phyloP scores from a whole-genome alignment of 2,797 vertebrate species.

The Microctenopoma stevenorrisi region DNA sequence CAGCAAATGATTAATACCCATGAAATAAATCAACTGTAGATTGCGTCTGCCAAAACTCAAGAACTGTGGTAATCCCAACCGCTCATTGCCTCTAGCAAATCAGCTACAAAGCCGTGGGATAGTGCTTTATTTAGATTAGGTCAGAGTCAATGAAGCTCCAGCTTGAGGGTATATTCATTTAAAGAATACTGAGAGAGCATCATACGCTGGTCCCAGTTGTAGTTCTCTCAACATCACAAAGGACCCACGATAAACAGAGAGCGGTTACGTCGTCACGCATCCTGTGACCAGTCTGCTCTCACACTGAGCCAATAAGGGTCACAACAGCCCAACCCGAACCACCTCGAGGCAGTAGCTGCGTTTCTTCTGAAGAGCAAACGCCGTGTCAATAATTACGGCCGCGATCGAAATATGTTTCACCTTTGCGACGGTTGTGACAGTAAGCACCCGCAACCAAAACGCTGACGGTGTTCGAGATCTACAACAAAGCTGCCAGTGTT shows the following conservation, averaged over 20 bases:
- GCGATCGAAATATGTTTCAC: conserved; percentile 44
- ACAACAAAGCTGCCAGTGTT: conserved; percentile 22
- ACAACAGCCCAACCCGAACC: conserved; percentile 36
- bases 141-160: conserved; percentile 43
- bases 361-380: conserved; percentile 43
- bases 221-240: conserved; percentile 13
- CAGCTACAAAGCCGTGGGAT: conserved; percentile 59
- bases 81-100: conserved; percentile 45
- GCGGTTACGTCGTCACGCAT: background rate
- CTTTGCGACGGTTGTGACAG: conserved; percentile 25
- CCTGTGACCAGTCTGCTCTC: conserved; percentile 21
- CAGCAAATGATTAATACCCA: conserved; percentile 59
- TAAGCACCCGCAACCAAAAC: conserved; percentile 21
- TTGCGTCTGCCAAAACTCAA: conserved; percentile 65
- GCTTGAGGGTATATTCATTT: conserved; percentile 28
- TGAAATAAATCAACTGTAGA: conserved; percentile 69
- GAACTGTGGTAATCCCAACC: conserved; percentile 69
- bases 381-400: conserved; percentile 42
- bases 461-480: conserved; percentile 41
- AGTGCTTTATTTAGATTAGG: conserved; percentile 69
- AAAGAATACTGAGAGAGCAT: conserved; percentile 13
- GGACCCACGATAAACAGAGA: background rate
- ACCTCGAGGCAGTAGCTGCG: conserved; percentile 18
- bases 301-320: conserved; percentile 29
- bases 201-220: conserved; percentile 11